A percentile compares a stretch with the other conserved stretches of the same genome.
Evolutionary conservation across 2,888 invertebrate genomes (phyloP).

Genomic region (Thalpophila matura): DNA sequence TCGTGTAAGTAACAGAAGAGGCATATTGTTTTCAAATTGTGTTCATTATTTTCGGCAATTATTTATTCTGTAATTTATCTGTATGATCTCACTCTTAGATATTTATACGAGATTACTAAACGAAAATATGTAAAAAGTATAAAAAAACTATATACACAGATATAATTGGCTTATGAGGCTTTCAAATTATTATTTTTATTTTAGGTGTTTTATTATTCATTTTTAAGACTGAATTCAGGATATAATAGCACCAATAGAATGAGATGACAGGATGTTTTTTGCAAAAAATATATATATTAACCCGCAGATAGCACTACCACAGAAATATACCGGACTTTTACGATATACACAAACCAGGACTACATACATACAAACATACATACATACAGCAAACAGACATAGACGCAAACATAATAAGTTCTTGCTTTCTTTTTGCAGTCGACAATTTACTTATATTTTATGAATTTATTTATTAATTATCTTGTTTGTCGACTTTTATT

Average conservation of each 20-base stretch:
- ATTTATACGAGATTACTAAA: slow-evolving; percentile 90
- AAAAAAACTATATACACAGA: slow-evolving; percentile 84
- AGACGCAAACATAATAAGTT: slow-evolving; percentile 56
- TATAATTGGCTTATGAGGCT: slow-evolving; percentile 90
- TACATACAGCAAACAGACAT: slow-evolving; percentile 58
- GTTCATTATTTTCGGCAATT: slow-evolving; percentile 89
- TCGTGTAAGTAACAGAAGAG: slow-evolving; percentile 89
- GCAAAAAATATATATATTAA: slow-evolving; percentile 61
- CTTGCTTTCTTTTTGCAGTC: slow-evolving; percentile 59
- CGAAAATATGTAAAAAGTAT: slow-evolving; percentile 83
- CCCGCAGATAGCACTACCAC: slow-evolving; percentile 83
- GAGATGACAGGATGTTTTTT: slow-evolving; percentile 71
- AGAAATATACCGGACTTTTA: slow-evolving; percentile 68
- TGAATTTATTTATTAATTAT: slow-evolving; percentile 56
- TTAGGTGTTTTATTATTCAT: slow-evolving; percentile 83
- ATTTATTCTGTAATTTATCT: slow-evolving; percentile 89
- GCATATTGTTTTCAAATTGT: slow-evolving; percentile 89
- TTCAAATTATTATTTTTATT: slow-evolving; percentile 84
- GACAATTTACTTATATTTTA: slow-evolving; percentile 56
- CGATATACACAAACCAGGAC: slow-evolving; percentile 50
- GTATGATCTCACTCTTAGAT: slow-evolving; percentile 90
- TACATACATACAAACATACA: slow-evolving; percentile 62
- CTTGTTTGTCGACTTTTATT: slow-evolving; percentile 62
- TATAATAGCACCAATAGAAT: slow-evolving; percentile 84
- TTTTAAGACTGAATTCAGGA: slow-evolving; percentile 87